Evolutionary conservation across 2,888 invertebrate species (phyloP), one percentile per base, ranked within the genome.

Genomic region (Ligdia adustata): DNA sequence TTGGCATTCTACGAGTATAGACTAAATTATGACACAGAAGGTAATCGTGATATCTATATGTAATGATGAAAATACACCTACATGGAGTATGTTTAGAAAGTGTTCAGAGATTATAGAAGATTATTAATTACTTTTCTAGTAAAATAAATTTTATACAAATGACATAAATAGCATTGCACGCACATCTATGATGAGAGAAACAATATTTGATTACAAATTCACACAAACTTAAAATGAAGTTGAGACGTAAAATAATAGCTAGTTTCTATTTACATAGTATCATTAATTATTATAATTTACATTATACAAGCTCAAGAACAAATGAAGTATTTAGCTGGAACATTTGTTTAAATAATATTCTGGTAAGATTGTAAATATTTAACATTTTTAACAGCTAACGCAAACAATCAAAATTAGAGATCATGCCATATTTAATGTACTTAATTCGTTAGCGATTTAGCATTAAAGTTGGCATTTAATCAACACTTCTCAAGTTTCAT

Each of bases 161-260:
- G n/a, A 44, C 28, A 40, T 46, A 49, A 42, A 52, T 49, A 55
- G 45, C 27, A 55, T 50, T 52, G n/a, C n/a, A n/a, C n/a, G 52
- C 52, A 52, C 46, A 41, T 42, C 27, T 16, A 26, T 27, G 28
- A 31, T 37, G 34, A 42, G 33, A 11, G n/a, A 9, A 24, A 42
- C 27, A 20, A 7, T 33, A 26, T n/a, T 22, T 18, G 9, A 27
- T 38, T 34, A 32, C 31, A 33, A 32, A 34, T 29, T 26, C 22
- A 18, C 34, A 40, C 5, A n/a, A 9, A 31, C 13, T 1, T 26
- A 34, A 12, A 9, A 11, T 7, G 7, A 2, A 26, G 13, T 47
- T 48, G 35, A 50, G 53, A 54, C 47, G 42, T 35, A 46, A 42
- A 40, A 42, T 31, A 43, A 42, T 44, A 41, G 34, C 34, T 31